Evolutionary conservation across 2,113 vertebrate genomes (phyloP).

Genomic region (Dicerorhinus sumatrensis): DNA sequence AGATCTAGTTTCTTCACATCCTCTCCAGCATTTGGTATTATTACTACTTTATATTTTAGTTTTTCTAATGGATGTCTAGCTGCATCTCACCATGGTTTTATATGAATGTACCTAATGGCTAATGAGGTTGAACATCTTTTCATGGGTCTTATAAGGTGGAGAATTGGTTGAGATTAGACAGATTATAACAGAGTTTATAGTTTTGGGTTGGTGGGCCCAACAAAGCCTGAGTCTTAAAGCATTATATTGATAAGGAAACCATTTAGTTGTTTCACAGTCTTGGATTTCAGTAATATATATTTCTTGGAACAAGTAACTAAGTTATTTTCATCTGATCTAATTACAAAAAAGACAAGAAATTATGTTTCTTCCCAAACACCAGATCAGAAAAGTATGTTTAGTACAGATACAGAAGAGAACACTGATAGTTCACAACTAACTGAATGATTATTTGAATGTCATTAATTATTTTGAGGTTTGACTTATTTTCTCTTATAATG

Average conservation of each 20-base stretch:
- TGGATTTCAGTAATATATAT: neutral
- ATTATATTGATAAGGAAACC: neutral
- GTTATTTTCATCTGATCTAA: neutral
- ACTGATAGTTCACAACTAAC: neutral
- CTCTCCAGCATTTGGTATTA: neutral
- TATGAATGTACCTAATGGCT: neutral
- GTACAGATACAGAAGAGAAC: neutral
- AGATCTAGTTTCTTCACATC: neutral
- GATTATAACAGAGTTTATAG: neutral
- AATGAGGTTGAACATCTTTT: neutral
- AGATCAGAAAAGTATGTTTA: neutral
- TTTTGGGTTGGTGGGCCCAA: neutral
- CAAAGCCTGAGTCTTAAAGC: neutral
- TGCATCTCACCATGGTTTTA: neutral
- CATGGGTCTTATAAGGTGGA: neutral
- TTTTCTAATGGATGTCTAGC: neutral
- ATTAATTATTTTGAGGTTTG: neutral
- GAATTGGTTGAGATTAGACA: neutral
- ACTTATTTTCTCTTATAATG: neutral
- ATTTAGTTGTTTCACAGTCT: neutral
- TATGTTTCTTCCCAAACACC: neutral
- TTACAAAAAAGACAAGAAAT: neutral
- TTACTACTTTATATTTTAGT: neutral
- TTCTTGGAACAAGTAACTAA: neutral
- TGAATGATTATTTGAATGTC: neutral